Evolutionary conservation across 1,140 invertebrate genomes (phyloP).

Genomic region (Prorops nasuta): DNA sequence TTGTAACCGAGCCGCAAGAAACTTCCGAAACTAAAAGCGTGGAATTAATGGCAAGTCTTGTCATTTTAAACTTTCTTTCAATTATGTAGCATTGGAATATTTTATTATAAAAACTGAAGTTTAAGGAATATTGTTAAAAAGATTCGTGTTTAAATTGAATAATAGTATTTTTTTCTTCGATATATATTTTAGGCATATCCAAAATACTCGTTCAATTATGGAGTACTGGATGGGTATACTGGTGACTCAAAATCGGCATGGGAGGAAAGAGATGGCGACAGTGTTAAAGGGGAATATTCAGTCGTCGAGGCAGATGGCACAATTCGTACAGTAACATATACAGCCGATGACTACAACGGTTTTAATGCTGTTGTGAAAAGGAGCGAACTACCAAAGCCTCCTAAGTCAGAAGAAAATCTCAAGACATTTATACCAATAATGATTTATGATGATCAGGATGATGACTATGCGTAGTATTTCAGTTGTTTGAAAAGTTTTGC

Average conservation of each 20-base stretch:
- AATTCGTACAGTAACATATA: slow-evolving; percentile 66
- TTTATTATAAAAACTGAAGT: background rate
- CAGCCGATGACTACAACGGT: slow-evolving; percentile 69
- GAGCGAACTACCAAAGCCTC: slow-evolving; percentile 25
- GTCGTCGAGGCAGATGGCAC: slow-evolving; percentile 62
- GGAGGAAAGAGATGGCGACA: slow-evolving; percentile 59
- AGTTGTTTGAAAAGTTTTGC: too few relatives aligned
- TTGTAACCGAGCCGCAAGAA: slow-evolving; percentile 22
- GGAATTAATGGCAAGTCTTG: too few relatives aligned
- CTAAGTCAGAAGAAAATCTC: slow-evolving; percentile 4
- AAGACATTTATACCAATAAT: slow-evolving; percentile 26
- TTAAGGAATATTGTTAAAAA: too few relatives aligned
- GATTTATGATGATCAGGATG: too few relatives aligned
- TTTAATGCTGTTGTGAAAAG: slow-evolving; percentile 54
- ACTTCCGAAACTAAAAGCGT: too few relatives aligned
- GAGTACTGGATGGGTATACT: slow-evolving; percentile 58
- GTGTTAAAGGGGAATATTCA: slow-evolving; percentile 63
- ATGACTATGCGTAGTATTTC: too few relatives aligned
- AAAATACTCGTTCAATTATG: slow-evolving; percentile 61
- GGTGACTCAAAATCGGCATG: slow-evolving; percentile 59
- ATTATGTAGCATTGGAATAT: too few relatives aligned
- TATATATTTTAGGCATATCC: slow-evolving; percentile 48
- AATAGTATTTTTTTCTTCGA: slow-evolving; percentile 1
- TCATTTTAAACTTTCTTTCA: too few relatives aligned
- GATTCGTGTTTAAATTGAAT: too few relatives aligned